phyloP scores from a whole-genome alignment of 2,888 invertebrate genomes.

The Leptopilina syphax region DNA sequence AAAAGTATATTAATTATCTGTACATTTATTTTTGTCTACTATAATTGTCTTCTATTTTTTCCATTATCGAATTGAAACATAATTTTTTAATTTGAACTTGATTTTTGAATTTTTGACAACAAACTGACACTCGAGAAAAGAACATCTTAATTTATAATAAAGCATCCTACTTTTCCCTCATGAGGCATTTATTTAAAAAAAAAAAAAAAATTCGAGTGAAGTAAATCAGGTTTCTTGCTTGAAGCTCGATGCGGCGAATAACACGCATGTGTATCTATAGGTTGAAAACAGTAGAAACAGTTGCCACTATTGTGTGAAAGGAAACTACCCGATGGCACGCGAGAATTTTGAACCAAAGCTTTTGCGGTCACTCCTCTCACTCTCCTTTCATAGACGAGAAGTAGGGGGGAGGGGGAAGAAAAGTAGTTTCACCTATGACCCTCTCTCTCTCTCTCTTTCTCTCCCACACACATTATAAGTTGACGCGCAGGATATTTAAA shows the following conservation, averaged over 20 bases:
- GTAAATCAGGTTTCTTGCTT: constrained; percentile 6
- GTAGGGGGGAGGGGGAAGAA: too few relatives aligned
- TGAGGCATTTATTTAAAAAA: not conserved
- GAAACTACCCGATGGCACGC: constrained; percentile 72
- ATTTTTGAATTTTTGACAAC: too few relatives aligned
- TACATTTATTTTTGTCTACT: too few relatives aligned
- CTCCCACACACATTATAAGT: constrained; percentile 49
- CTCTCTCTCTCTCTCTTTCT: constrained; percentile 3
- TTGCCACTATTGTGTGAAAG: constrained; percentile 45
- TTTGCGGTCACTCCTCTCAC: constrained; percentile 61
- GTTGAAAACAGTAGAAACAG: constrained; percentile 32
- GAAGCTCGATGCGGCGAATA: not conserved
- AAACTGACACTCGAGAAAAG: too few relatives aligned
- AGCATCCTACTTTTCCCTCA: too few relatives aligned
- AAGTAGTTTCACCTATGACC: constrained; percentile 40
- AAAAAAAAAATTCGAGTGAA: not conserved
- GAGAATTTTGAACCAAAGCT: constrained; percentile 68
- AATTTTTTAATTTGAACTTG: too few relatives aligned
- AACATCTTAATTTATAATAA: too few relatives aligned
- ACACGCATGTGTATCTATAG: constrained; percentile 14
- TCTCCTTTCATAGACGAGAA: constrained; percentile 40
- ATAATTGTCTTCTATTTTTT: too few relatives aligned
- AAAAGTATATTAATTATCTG: too few relatives aligned
- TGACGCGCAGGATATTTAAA: constrained; percentile 49
- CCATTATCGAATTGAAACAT: too few relatives aligned